A percentile compares a stretch with the other conserved stretches of the same genome.
Conservation (phyloP, 1,140 invertebrate species). For the Heterodera carotae region DNA sequence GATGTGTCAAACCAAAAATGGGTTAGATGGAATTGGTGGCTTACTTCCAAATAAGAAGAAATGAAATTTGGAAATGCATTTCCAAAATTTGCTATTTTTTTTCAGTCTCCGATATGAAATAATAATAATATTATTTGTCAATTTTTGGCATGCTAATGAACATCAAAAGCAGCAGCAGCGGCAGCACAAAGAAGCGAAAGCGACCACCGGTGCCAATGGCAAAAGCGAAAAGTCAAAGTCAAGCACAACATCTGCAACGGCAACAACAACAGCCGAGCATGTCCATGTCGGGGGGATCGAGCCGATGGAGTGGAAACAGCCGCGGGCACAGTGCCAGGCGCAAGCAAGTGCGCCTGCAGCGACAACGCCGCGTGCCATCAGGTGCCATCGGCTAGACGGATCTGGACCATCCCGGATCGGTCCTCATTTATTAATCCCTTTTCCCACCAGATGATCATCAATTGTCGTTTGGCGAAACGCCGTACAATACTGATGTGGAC, state of each 20-base stretch:
- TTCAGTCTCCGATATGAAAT: too few species aligned
- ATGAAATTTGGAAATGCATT: not conserved
- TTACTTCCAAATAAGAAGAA: not conserved
- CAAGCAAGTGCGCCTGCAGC: slow-evolving; percentile 26
- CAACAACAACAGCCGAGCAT: not conserved
- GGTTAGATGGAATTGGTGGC: not conserved
- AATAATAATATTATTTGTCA: slow-evolving; percentile 5
- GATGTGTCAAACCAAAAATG: not conserved
- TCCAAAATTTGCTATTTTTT: too few species aligned
- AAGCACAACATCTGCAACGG: too few species aligned
- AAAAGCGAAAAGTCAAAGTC: not conserved
- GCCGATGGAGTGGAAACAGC: slow-evolving; percentile 4
- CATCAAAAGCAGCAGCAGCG: not conserved
- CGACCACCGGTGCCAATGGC: not conserved
- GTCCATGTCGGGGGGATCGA: not conserved
- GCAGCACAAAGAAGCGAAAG: not conserved
- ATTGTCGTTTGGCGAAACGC: not conserved
- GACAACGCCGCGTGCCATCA: slow-evolving; percentile 19
- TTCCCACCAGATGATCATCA: not conserved
- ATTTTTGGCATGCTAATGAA: not conserved
- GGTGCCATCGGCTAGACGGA: not conserved
- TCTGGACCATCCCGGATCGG: too few species aligned
- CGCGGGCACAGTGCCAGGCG: slow-evolving; percentile 17
- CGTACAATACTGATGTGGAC: not conserved
- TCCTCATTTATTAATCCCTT: not conserved